Evolutionary conservation across 2,797 vertebrate species (phyloP).

Genomic region (Periophthalmus magnuspinnatus): DNA sequence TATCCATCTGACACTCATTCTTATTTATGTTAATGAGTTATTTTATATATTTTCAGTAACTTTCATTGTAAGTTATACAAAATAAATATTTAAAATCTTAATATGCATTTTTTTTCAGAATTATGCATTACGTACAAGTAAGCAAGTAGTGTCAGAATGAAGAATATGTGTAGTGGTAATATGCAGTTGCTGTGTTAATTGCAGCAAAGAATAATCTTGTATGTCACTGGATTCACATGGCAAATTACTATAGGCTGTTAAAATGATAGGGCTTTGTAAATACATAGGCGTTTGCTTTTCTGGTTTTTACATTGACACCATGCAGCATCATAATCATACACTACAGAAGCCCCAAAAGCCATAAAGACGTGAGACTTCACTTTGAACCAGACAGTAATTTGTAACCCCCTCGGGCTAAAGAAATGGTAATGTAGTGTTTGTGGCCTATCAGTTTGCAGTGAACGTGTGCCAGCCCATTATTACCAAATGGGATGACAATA

Average conservation of each 20-base stretch:
- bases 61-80: too few species aligned
- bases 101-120: too few species aligned
- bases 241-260: slow-evolving; percentile 3
- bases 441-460: slow-evolving; percentile 66
- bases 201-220: background rate
- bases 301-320: slow-evolving; percentile 23
- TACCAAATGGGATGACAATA: slow-evolving; percentile 73
- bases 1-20: too few species aligned
- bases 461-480: slow-evolving; percentile 64
- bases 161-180: background rate
- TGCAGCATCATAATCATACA: slow-evolving; percentile 21
- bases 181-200: background rate
- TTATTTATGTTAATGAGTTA: too few species aligned
- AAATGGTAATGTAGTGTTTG: slow-evolving; percentile 66
- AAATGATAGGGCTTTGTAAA: slow-evolving; percentile 21
- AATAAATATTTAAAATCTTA: background rate
- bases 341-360: slow-evolving; percentile 35
- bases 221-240: slow-evolving; percentile 11
- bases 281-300: slow-evolving; percentile 17
- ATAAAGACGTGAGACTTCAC: slow-evolving; percentile 46
- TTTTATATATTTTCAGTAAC: too few species aligned
- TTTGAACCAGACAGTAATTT: slow-evolving; percentile 59
- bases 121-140: background rate
- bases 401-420: slow-evolving; percentile 56
- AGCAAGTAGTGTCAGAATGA: background rate